Evolutionary conservation across 2,888 invertebrate genomes (phyloP), one percentile per base, ranked within the genome.

Genomic region (Lissocephala sabroskyi): DNA sequence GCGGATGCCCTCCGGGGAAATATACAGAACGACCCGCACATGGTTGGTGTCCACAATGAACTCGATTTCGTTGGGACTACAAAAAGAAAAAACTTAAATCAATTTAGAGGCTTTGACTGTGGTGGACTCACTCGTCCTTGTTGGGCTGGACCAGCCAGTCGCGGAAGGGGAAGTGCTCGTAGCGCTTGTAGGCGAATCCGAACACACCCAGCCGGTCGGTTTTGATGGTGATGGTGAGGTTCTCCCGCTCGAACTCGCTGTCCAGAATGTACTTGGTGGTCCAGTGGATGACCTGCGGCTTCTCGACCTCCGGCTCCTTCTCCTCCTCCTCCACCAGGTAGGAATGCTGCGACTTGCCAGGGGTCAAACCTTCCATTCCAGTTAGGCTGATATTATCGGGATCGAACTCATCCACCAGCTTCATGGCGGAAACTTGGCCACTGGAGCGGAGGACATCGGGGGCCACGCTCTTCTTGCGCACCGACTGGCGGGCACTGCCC

Each of bases 131-230:
- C 83, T 77, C 62, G 5, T 65, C 61, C 10, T 55, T 48, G 35
- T 52, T 71, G 3, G 64, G 71, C n/a, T 67, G 67, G 7, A 81
- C 16, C 13, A 48, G 54, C 84, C 83, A 84, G 14, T 53, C 37
- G 2, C 66, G 58, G 49, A 82, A 83, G 5, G 83, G 83, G 52
- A 83, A 82, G 40, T 84, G 83, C 2, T 61, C 65, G 49, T 84
- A 83, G 0, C 71, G 71, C 32, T 74, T 67, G 39, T 53, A 82
- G 4, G 83, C 84, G 19, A 83, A 71, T 0, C 81, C 84, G 52
- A 83, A 79, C n/a, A 68, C 50, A 49, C 83, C 83, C 51, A 83
- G 55, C 6, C 82, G 71, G 66, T 83, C 75, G 1, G 83, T 83
- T 52, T 70, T 71, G 3, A 83, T 60, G 0, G 66, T 79, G 1